A percentile compares a stretch with the other conserved stretches of the same genome.
Evolutionary conservation across 2,888 invertebrate species (phyloP).

Genomic region (Pantelozetes paolii): DNA sequence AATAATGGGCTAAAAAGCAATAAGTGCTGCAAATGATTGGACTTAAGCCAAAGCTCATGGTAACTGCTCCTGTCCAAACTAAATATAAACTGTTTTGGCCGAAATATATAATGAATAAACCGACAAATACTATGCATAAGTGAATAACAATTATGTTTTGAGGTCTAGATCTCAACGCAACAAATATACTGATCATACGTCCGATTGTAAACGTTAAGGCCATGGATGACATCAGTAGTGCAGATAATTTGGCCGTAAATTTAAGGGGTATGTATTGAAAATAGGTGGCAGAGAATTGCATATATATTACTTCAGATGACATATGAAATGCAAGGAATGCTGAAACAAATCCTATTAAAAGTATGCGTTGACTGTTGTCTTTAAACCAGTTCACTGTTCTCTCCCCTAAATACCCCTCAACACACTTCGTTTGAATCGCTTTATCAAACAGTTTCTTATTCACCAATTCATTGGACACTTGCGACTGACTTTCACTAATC

Average conservation of each 20-base stretch:
- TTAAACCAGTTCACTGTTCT: neutral
- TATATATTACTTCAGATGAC: neutral
- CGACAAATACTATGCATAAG: neutral
- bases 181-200: neutral
- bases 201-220: neutral
- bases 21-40: neutral
- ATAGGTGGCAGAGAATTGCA: conserved; percentile 6
- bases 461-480: neutral
- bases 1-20: neutral
- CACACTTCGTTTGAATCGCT: too few relatives aligned
- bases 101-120: neutral
- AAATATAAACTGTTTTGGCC: neutral
- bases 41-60: neutral
- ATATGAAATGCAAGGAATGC: neutral
- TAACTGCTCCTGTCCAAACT: neutral
- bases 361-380: neutral
- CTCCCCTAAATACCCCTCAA: neutral
- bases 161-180: neutral
- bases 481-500: neutral
- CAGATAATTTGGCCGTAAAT: neutral
- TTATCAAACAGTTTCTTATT: neutral
- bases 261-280: conserved; percentile 19
- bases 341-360: neutral
- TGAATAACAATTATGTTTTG: neutral
- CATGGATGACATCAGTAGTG: neutral